Percentiles rank a stretch among this genome's conserved stretches.
Evolutionary conservation across 1,140 invertebrate genomes (phyloP).

Genomic region (Forficula auricularia): DNA sequence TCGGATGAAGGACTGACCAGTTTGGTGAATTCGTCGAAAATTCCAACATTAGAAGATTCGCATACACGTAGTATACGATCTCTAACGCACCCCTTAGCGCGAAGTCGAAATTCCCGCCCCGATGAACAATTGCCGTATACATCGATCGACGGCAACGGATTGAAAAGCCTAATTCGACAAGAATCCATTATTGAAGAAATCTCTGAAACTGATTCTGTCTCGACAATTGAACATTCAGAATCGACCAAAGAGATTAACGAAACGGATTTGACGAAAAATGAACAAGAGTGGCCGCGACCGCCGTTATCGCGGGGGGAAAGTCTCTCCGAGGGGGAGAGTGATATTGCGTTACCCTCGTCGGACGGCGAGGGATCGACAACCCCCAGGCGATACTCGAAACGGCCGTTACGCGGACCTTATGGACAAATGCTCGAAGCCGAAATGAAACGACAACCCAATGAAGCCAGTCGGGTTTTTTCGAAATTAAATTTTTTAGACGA

Average conservation of each 20-base stretch:
- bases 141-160: slow-evolving; percentile 24
- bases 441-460: slow-evolving; percentile 47
- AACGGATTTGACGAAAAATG: no score
- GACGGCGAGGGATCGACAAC: slow-evolving; percentile 3
- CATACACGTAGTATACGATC: slow-evolving; percentile 5
- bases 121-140: slow-evolving; percentile 10
- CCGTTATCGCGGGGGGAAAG: slow-evolving; percentile 16
- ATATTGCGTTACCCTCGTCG: slow-evolving; percentile 11
- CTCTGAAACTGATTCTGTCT: background rate
- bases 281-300: no score
- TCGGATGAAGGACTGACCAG: slow-evolving; percentile 34
- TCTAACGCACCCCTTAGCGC: slow-evolving; percentile 9
- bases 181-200: no score
- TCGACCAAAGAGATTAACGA: no score
- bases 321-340: slow-evolving; percentile 37
- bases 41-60: slow-evolving; percentile 3
- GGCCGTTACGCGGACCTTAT: slow-evolving; percentile 58
- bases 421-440: slow-evolving; percentile 68
- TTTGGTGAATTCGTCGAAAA: background rate
- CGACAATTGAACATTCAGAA: background rate
- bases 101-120: slow-evolving; percentile 4
- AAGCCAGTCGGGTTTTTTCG: slow-evolving; percentile 23
- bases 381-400: slow-evolving; percentile 44
- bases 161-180: slow-evolving; percentile 24
- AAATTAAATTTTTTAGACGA: slow-evolving; percentile 34